These are phyloP conservation scores for Andricus quercusramuli DNA, from an alignment of 2,888 invertebrate species.

Conservation along the genomic window DNA sequence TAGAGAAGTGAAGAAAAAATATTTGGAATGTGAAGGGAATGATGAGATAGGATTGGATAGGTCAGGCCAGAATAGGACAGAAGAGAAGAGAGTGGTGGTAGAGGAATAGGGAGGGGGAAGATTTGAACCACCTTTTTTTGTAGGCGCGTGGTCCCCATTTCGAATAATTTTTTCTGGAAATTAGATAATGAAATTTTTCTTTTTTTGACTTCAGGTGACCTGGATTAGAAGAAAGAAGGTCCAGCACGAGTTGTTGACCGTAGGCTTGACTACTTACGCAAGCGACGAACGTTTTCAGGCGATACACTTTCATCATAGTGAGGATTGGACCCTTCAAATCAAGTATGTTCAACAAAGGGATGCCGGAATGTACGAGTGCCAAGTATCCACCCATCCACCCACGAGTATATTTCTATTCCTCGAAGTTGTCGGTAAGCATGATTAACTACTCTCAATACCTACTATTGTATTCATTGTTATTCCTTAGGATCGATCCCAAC, in stretches of 20 bases:
- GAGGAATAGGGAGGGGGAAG: too few species aligned
- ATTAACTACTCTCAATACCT: slow-evolving; percentile 34
- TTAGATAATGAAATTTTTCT: not conserved
- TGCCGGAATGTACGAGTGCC: slow-evolving; percentile 93
- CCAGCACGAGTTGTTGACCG: slow-evolving; percentile 86
- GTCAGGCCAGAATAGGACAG: too few species aligned
- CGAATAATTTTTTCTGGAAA: not conserved
- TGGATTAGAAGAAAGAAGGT: slow-evolving; percentile 90
- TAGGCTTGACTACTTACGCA: slow-evolving; percentile 92
- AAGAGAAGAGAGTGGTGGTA: too few species aligned
- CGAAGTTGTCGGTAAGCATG: slow-evolving; percentile 91
- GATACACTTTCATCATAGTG: slow-evolving; percentile 91
- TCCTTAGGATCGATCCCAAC: slow-evolving; percentile 18
- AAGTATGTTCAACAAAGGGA: slow-evolving; percentile 92
- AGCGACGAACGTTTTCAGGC: slow-evolving; percentile 94
- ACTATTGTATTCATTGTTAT: slow-evolving; percentile 24
- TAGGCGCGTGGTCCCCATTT: too few species aligned
- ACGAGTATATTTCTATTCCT: slow-evolving; percentile 92
- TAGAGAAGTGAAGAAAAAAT: too few species aligned
- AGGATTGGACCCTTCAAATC: slow-evolving; percentile 96
- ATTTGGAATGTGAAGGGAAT: too few species aligned
- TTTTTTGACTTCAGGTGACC: slow-evolving; percentile 83
- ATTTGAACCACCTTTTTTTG: too few species aligned
- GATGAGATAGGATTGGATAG: too few species aligned
- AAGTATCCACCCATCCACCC: slow-evolving; percentile 94